Evolutionary conservation across 2,888 invertebrate genomes (phyloP).

Genomic region (Eledone cirrhosa): DNA sequence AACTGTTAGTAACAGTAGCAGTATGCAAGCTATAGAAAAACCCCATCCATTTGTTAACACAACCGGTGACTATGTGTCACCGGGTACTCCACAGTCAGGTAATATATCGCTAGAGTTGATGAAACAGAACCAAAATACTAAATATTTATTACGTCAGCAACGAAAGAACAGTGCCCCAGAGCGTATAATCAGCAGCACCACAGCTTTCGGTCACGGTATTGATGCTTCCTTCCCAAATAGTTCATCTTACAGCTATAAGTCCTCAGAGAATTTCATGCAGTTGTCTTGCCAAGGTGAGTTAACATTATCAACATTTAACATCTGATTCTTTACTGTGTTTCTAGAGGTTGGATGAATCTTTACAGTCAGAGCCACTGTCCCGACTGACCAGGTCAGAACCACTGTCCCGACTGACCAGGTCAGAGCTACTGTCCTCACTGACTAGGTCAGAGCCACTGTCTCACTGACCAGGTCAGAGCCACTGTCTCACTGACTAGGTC

Average conservation of each 20-base stretch:
- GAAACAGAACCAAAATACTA: conserved; percentile 60
- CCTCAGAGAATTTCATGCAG: conserved; percentile 18
- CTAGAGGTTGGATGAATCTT: no score
- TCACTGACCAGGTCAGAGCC: no score
- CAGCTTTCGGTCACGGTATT: conserved; percentile 51
- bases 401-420: no score
- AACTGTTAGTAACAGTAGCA: not conserved
- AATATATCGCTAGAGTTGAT: conserved; percentile 58
- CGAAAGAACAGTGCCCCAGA: conserved; percentile 37
- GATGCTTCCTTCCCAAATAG: conserved; percentile 56
- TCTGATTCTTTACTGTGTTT: not conserved
- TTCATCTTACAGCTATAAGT: conserved; percentile 36
- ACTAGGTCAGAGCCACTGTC: no score
- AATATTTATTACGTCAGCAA: conserved; percentile 55
- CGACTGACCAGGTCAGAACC: no score
- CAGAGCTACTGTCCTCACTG: no score
- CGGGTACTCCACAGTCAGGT: conserved; percentile 49
- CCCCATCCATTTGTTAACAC: conserved; percentile 8
- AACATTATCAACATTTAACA: not conserved
- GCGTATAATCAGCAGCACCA: conserved; percentile 35
- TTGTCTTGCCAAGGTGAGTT: conserved; percentile 16
- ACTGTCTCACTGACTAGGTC: no score
- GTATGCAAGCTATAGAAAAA: not conserved
- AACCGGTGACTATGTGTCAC: conserved; percentile 36
- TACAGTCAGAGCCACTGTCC: no score